These are phyloP conservation scores for Drosophila buzzatii DNA, from an alignment of 2,888 invertebrate species.

Conservation along the genomic window DNA sequence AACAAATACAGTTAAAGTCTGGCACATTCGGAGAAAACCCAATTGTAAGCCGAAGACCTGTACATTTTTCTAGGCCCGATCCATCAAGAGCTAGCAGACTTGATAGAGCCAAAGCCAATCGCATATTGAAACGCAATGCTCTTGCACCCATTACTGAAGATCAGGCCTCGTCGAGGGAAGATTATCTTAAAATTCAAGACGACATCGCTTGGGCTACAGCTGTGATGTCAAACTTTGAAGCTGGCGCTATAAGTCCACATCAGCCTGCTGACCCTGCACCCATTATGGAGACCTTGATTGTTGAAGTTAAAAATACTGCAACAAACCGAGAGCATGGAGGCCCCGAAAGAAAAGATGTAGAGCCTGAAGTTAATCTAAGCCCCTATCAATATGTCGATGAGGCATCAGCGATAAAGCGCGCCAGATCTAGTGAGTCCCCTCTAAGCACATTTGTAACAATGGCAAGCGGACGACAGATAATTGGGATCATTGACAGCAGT, in stretches of 20 bases:
- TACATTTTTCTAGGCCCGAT: conserved; percentile 6
- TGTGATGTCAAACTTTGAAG: conserved; percentile 16
- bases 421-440: not conserved
- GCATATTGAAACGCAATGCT: conserved; percentile 23
- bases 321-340: not conserved
- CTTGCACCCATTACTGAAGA: conserved; percentile 26
- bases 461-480: conserved; percentile 16
- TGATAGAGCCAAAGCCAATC: conserved; percentile 13
- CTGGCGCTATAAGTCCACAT: too few species aligned
- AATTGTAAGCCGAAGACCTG: conserved; percentile 20
- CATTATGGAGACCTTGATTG: conserved; percentile 18
- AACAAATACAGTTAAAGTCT: not conserved
- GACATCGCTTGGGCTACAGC: conserved; percentile 35
- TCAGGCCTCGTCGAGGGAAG: conserved; percentile 13
- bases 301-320: conserved; percentile 11
- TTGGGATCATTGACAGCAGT: conserved; percentile 31
- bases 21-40: not conserved
- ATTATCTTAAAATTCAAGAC: conserved; percentile 21
- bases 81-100: conserved; percentile 8
- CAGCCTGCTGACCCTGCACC: not conserved
- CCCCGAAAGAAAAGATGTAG: not conserved
- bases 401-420: not conserved
- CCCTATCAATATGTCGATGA: not conserved
- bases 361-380: not conserved
- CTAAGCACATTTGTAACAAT: conserved; percentile 16